phyloP scores from a whole-genome alignment of 2,113 vertebrate species.

The Daubentonia madagascariensis region DNA sequence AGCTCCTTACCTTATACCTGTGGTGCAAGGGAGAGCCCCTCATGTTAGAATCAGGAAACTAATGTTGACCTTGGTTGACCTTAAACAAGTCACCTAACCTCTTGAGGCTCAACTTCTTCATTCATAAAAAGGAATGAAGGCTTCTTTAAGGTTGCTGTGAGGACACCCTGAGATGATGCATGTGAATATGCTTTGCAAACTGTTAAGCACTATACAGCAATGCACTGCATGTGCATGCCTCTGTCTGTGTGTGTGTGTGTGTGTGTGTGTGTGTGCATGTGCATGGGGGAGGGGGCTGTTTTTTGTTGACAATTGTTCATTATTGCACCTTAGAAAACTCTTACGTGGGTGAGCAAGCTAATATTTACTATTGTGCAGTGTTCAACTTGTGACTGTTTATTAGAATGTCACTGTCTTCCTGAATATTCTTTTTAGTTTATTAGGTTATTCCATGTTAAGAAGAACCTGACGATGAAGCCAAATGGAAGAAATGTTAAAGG shows the following conservation, averaged over 20 bases:
- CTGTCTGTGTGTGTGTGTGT: fast-evolving
- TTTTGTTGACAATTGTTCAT: neutral
- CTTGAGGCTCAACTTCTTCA: neutral
- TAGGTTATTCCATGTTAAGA: neutral
- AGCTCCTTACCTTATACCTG: neutral
- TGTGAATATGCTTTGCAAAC: neutral
- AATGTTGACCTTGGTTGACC: neutral
- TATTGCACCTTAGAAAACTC: neutral
- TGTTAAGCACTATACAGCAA: neutral
- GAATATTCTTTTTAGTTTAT: fast-evolving
- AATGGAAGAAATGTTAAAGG: fast-evolving
- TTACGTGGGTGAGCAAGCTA: fast-evolving
- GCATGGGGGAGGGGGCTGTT: too few relatives aligned
- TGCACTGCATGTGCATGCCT: too few relatives aligned
- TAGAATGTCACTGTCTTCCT: neutral
- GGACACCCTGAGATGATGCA: neutral
- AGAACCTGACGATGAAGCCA: neutral
- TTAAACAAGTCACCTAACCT: neutral
- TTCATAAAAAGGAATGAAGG: neutral
- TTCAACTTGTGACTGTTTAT: neutral
- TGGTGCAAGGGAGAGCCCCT: neutral
- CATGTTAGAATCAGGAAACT: neutral
- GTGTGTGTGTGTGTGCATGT: fast-evolving
- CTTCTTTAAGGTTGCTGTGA: neutral
- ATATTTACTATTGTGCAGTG: fast-evolving